Conservation (phyloP, 1,140 invertebrate species). For the Melitaea cinxia region DNA sequence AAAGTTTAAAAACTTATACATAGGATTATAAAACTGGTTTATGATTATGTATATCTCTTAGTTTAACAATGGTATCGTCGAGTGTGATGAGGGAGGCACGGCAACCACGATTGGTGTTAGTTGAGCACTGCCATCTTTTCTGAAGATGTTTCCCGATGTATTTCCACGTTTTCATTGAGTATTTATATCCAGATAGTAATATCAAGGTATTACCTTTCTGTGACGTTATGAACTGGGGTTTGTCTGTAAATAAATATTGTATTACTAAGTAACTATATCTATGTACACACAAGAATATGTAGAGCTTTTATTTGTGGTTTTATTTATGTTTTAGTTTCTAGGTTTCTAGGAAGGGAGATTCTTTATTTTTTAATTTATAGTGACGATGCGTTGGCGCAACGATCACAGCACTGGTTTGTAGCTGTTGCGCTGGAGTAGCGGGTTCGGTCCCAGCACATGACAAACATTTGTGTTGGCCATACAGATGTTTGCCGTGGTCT, state of each 20-base stretch:
- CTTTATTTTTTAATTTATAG: too few relatives aligned
- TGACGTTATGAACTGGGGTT: conserved; percentile 37
- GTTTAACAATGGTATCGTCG: conserved; percentile 36
- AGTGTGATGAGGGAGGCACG: conserved; percentile 42
- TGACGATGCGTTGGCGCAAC: too few relatives aligned
- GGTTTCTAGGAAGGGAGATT: too few relatives aligned
- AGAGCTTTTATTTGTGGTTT: too few relatives aligned
- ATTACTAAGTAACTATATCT: neutral
- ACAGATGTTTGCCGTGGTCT: too few relatives aligned
- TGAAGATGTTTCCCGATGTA: conserved; percentile 9
- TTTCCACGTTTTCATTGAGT: conserved; percentile 42
- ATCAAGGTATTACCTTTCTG: conserved; percentile 47
- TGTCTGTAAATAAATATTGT: conserved; percentile 21
- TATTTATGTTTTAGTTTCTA: too few relatives aligned
- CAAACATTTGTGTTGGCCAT: too few relatives aligned
- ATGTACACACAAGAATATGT: too few relatives aligned
- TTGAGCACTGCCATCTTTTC: conserved; percentile 53
- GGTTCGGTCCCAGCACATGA: too few relatives aligned
- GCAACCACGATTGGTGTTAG: conserved; percentile 46
- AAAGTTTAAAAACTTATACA: neutral
- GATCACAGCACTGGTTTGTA: too few relatives aligned
- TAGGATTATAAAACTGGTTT: conserved; percentile 24
- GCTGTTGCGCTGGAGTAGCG: too few relatives aligned
- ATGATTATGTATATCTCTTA: conserved; percentile 46
- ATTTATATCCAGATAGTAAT: conserved; percentile 38